phyloP scores from a whole-genome alignment of 2,113 vertebrate species.

The Lethenteron camtschaticum region DNA sequence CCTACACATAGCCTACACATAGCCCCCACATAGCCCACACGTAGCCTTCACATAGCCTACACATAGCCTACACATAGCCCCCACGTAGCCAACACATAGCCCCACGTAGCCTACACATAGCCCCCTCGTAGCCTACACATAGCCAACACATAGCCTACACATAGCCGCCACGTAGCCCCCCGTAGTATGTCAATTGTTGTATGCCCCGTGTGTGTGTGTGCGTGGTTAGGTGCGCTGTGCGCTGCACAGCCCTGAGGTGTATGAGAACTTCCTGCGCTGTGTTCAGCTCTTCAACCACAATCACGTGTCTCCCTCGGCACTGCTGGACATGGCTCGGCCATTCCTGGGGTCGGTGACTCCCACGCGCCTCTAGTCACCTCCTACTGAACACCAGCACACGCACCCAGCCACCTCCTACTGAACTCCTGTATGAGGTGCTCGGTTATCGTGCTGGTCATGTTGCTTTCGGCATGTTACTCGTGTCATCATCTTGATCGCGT shows the following conservation, averaged over 20 bases:
- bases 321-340: constrained; percentile 75
- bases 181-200: neutral
- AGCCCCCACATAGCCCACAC: no score
- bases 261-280: constrained; percentile 88
- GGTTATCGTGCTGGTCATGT: neutral
- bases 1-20: no score
- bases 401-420: neutral
- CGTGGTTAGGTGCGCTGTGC: constrained; percentile 55
- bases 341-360: constrained; percentile 57
- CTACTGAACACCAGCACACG: neutral
- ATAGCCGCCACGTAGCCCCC: no score
- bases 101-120: no score
- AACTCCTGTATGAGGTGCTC: neutral
- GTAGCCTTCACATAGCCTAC: no score
- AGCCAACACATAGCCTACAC: no score
- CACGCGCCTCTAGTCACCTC: neutral
- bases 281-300: constrained; percentile 97
- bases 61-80: no score
- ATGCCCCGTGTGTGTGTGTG: neutral
- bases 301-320: constrained; percentile 67
- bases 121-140: no score
- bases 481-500: neutral
- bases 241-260: constrained; percentile 92
- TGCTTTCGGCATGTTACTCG: neutral
- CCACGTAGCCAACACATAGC: no score